Conservation (phyloP, 2,888 invertebrate genomes). For the Harpagoxenus sublaevis region DNA sequence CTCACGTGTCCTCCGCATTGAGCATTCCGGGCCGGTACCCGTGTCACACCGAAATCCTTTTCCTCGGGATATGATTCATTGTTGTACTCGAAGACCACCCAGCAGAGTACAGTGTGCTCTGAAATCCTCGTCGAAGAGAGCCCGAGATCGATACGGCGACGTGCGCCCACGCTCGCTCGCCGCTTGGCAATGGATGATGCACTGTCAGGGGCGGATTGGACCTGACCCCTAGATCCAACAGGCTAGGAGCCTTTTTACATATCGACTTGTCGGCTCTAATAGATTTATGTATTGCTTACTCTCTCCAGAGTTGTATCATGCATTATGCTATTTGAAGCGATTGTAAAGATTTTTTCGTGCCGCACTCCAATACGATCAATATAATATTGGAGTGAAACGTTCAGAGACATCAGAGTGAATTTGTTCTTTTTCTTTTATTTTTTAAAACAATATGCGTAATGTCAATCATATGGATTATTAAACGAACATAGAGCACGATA, state of each 20-base stretch:
- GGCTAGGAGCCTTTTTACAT: slow-evolving; percentile 51
- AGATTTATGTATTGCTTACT: slow-evolving; percentile 42
- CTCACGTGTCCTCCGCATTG: slow-evolving; percentile 50
- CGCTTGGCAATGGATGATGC: slow-evolving; percentile 77
- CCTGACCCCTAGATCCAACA: slow-evolving; percentile 60
- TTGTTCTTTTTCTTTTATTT: neutral
- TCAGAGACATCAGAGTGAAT: neutral
- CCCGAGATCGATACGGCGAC: slow-evolving; percentile 82
- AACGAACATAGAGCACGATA: neutral
- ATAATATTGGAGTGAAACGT: neutral
- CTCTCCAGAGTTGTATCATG: slow-evolving; percentile 18
- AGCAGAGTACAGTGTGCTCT: slow-evolving; percentile 79
- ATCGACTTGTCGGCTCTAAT: slow-evolving; percentile 39
- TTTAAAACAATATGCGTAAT: slow-evolving; percentile 15
- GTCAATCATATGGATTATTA: neutral
- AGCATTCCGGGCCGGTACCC: slow-evolving; percentile 63
- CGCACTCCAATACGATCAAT: neutral
- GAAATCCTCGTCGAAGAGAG: slow-evolving; percentile 80
- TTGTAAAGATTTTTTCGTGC: neutral
- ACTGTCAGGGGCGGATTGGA: slow-evolving; percentile 74
- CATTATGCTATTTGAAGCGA: slow-evolving; percentile 10
- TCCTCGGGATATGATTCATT: slow-evolving; percentile 82
- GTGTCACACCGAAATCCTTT: slow-evolving; percentile 78
- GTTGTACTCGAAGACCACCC: slow-evolving; percentile 82
- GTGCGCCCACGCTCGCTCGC: slow-evolving; percentile 81